Evolutionary conservation across 2,113 vertebrate genomes (phyloP).

Genomic region (Lontra canadensis): DNA sequence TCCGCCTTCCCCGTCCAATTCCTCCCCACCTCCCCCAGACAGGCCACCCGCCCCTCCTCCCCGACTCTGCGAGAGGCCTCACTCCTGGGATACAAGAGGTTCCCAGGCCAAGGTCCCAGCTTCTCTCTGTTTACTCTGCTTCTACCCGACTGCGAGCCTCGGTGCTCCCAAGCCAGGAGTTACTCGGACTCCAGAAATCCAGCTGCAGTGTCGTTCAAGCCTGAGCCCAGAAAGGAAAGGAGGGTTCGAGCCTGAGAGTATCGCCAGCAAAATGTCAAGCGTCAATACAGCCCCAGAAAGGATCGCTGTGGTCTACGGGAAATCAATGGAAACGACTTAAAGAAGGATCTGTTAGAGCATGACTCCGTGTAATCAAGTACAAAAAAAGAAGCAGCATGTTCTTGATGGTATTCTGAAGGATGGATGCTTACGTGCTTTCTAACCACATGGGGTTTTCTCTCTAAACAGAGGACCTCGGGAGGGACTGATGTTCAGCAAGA

Average conservation of each 20-base stretch:
- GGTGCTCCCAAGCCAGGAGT: background rate
- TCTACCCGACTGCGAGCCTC: background rate
- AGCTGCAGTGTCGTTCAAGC: background rate
- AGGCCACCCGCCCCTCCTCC: background rate
- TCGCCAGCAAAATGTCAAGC: background rate
- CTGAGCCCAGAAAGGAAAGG: background rate
- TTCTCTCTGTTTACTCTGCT: conserved; percentile 42
- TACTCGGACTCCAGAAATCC: background rate
- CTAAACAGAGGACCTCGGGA: background rate
- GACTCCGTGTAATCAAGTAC: background rate
- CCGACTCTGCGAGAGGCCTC: background rate
- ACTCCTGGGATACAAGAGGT: background rate
- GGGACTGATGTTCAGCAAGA: background rate
- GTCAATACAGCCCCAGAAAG: background rate
- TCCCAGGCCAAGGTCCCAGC: conserved; percentile 38
- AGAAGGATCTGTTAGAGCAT: background rate
- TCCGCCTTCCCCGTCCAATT: background rate
- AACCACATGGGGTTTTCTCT: background rate
- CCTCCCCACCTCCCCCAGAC: background rate
- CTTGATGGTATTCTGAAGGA: background rate
- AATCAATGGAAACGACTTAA: conserved; percentile 5
- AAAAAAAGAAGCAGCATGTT: background rate
- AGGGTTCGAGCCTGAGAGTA: background rate
- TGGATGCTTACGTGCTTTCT: background rate
- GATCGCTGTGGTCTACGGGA: background rate